Evolutionary conservation across 2,888 invertebrate species (phyloP), one percentile per base, ranked within the genome.

Genomic region (Catocala fraxini): DNA sequence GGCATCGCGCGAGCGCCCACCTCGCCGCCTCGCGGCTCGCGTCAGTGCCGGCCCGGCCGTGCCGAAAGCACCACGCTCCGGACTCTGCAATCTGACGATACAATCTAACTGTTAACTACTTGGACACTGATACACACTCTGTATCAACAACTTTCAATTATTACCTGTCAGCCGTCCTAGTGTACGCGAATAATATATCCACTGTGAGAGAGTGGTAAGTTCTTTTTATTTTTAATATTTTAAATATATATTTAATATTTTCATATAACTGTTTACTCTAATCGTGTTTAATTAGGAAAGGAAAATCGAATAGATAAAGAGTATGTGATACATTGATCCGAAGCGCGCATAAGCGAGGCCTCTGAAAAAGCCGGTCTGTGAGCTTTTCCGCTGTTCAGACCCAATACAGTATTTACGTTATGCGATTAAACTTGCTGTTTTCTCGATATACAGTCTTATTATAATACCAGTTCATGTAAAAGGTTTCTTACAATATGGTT

Each of bases 11-110:
- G 86, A 86, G 82, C 84, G 77, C 80, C 75, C 81, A 81, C 84
- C 81, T 84, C 75, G 79, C 81, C 84, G 84, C 83, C 83, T 82
- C 6, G 35, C 35, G 35, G 9, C 25, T 25, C 89, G 91, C 92
- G 90, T 92, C 93, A 94, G 94, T 94, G 94, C 94, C 94, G 94
- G 93, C 92, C 92, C 92, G 92, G 93, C 93, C 94, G 94, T 91
- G 94, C 93, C 93, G 87, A 85, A 84, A 89, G 88, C 85, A 89
- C 83, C 89, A 94, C 94, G 94, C 87, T 87, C 87, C 89, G 85
- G 85, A 63, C 55, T 63, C 43, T 47, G 35, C 83, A 81, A 46
- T 45, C 45, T 12, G 45, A 83, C 80, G 73, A 72, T 75, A 77
- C 74, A 74, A 75, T 73, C 75, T 78, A 69, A 80, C 85, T 82